A percentile compares a stretch with the other conserved stretches of the same genome.
phyloP scores from a whole-genome alignment of 2,888 invertebrate genomes.

The Hesperia comma region DNA sequence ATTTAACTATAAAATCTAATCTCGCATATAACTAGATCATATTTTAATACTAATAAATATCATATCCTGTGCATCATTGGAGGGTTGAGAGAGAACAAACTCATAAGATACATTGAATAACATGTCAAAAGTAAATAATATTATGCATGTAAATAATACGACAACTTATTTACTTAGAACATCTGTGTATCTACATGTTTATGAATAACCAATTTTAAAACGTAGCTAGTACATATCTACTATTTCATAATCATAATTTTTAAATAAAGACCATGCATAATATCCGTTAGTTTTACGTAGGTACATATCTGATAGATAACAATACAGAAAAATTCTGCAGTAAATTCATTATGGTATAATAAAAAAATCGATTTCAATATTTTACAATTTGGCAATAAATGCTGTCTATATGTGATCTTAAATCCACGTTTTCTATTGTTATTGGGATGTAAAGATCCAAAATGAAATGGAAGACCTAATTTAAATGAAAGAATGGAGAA shows the following conservation, averaged over 20 bases:
- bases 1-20: constrained; percentile 78
- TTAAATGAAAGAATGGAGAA: constrained; percentile 41
- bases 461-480: constrained; percentile 56
- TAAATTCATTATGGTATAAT: background rate
- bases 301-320: background rate
- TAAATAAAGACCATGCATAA: background rate
- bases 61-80: constrained; percentile 53
- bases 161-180: constrained; percentile 1
- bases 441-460: constrained; percentile 43
- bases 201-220: background rate
- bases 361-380: constrained; percentile 25
- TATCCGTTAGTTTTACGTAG: background rate
- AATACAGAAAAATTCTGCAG: constrained; percentile 1
- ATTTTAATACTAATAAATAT: constrained; percentile 59
- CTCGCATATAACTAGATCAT: constrained; percentile 64
- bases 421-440: background rate
- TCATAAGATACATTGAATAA: constrained; percentile 43
- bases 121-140: constrained; percentile 40
- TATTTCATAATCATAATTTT: background rate
- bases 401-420: constrained; percentile 41
- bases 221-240: background rate
- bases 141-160: constrained; percentile 25
- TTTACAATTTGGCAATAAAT: constrained; percentile 50
- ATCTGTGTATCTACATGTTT: background rate
- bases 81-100: constrained; percentile 50